Conservation (phyloP, 1,140 invertebrate species). For the Drosophila rufa region DNA sequence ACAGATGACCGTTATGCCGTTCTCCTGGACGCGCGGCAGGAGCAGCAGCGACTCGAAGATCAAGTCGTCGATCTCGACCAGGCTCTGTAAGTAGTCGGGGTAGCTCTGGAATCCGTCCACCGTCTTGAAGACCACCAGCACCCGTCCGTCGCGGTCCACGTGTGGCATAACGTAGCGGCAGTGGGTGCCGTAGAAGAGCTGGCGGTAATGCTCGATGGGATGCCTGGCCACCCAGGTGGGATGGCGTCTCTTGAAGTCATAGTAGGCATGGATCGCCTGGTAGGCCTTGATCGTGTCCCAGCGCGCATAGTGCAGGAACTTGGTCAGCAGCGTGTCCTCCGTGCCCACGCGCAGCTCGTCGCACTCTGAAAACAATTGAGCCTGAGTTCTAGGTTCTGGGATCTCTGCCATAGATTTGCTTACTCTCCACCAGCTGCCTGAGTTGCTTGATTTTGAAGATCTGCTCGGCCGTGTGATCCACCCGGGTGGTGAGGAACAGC, state of each 20-base stretch:
- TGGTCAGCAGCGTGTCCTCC: slow-evolving; percentile 73
- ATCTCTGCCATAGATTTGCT: slow-evolving; percentile 19
- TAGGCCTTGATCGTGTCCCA: slow-evolving; percentile 75
- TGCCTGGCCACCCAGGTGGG: slow-evolving; percentile 78
- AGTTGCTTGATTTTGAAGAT: slow-evolving; percentile 68
- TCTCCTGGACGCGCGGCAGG: slow-evolving; percentile 69
- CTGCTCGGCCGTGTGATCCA: slow-evolving; percentile 53
- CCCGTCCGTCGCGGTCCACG: slow-evolving; percentile 70
- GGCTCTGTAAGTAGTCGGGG: slow-evolving; percentile 71
- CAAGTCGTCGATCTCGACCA: slow-evolving; percentile 81
- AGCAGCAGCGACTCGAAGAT: slow-evolving; percentile 78
- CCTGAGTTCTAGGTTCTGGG: neutral
- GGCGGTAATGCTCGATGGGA: slow-evolving; percentile 61
- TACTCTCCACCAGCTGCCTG: slow-evolving; percentile 69
- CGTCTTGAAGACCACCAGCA: slow-evolving; percentile 74
- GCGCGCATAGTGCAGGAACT: slow-evolving; percentile 65
- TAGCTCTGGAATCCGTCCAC: slow-evolving; percentile 76
- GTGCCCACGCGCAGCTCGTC: slow-evolving; percentile 65
- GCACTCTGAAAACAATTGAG: slow-evolving; percentile 41
- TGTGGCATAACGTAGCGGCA: slow-evolving; percentile 76
- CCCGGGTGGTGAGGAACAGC: slow-evolving; percentile 48
- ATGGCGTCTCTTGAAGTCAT: slow-evolving; percentile 73
- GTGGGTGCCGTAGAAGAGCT: slow-evolving; percentile 61
- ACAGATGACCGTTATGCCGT: slow-evolving; percentile 79
- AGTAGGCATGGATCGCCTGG: slow-evolving; percentile 72